Evolutionary conservation across 2,797 vertebrate species (phyloP), one percentile per base, ranked within the genome.

Genomic region (Pantherophis vulpinus): DNA sequence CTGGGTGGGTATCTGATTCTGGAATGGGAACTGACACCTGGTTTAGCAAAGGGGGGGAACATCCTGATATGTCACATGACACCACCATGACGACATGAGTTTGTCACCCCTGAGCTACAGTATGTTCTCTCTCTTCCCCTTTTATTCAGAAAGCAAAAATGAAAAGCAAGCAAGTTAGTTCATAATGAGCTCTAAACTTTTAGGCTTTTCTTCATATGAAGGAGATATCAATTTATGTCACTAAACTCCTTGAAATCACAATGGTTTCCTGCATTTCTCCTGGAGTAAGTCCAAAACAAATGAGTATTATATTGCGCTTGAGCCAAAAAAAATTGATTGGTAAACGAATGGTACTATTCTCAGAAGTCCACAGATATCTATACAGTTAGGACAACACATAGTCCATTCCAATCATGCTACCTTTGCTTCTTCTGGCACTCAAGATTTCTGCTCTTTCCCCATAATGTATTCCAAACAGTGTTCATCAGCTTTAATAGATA

Each of bases 401-500:
- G 79, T 96, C 94, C 32, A 61, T 97, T 97, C 97, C 94, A 95
- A 63, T 95, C 94, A 96, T 20, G 0, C 92, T 96, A 86, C 56
- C 95, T 94, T 86, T 95, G 96, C 96, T 96, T 95, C 91, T 98
- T 96, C 96, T 97, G 96, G 97, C 96, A 96, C 96, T 97, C 96
- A 97, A 97, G 95, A 97, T 98, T 96, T 97, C 90, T 91, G 47
- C 51, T 86, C 87, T 54, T 54, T 16, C n/a, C n/a, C 59, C 58
- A 90, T 96, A 94, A 97, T 98, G 97, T 98, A 97, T 98, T 97
- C 97, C 96, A 97, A 98, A 98, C 96, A 97, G 97, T 97, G 98
- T 97, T 96, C 95, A 98, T 98, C 97, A 98, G 97, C 97, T 98
- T 98, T 97, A 97, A 97, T 97, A 98, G 98, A 98, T 98, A 98